phyloP scores from a whole-genome alignment of 2,888 invertebrate species.

The Yponomeuta evonymella region DNA sequence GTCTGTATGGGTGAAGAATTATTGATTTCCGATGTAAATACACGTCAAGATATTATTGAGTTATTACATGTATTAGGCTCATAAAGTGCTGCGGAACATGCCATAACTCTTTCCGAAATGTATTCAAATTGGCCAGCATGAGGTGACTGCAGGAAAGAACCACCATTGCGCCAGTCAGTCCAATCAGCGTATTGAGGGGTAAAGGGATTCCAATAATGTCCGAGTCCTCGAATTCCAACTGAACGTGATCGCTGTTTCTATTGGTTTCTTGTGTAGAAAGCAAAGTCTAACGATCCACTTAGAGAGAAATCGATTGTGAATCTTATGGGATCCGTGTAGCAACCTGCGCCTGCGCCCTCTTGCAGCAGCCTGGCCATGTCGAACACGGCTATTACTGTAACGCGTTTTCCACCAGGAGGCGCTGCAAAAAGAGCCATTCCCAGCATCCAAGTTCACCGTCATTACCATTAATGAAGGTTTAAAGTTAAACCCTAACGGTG shows the following conservation, averaged over 20 bases:
- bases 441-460: conserved; percentile 53
- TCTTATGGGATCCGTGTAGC: conserved; percentile 21
- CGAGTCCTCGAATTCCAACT: neutral
- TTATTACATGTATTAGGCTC: conserved; percentile 15
- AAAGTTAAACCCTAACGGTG: conserved; percentile 63
- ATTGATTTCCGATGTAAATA: conserved; percentile 18
- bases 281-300: conserved; percentile 15
- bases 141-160: conserved; percentile 1
- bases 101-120: conserved; percentile 17
- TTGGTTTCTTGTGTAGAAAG: conserved; percentile 14
- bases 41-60: conserved; percentile 18
- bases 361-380: conserved; percentile 32
- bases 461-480: conserved; percentile 68
- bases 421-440: conserved; percentile 61
- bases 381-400: conserved; percentile 51
- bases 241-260: neutral
- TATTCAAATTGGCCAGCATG: conserved; percentile 17
- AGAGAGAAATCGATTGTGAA: conserved; percentile 21
- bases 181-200: conserved; percentile 3
- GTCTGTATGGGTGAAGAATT: neutral
- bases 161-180: neutral
- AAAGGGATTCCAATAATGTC: neutral
- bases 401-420: conserved; percentile 35
- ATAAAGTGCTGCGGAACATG: conserved; percentile 13
- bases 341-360: conserved; percentile 1